phyloP scores from a whole-genome alignment of 1,140 invertebrate species.

The Cotesia typhae region DNA sequence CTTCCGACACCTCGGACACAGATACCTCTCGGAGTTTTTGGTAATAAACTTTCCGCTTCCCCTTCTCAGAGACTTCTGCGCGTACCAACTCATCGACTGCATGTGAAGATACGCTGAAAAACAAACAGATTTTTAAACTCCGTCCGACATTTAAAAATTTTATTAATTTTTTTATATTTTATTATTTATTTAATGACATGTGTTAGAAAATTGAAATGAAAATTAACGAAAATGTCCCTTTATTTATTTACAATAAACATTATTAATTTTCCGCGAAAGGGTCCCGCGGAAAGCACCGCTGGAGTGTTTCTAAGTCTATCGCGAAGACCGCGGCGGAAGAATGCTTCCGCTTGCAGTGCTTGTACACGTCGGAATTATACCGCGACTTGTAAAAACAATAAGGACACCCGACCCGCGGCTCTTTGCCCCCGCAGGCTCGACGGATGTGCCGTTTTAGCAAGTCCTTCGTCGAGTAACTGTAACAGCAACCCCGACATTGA shows the following conservation, averaged over 20 bases:
- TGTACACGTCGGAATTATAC: conserved; percentile 22
- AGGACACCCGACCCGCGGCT: conserved; percentile 9
- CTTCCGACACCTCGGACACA: conserved; percentile 40
- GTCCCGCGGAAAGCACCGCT: conserved; percentile 3
- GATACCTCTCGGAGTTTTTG: conserved; percentile 54
- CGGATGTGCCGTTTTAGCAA: conserved; percentile 63
- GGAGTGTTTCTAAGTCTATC: neutral
- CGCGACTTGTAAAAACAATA: conserved; percentile 16
- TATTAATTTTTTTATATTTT: too few relatives aligned
- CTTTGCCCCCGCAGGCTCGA: conserved; percentile 41
- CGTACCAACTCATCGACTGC: conserved; percentile 6
- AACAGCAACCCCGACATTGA: conserved; percentile 59
- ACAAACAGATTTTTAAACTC: neutral
- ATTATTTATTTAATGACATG: too few relatives aligned
- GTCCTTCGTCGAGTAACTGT: conserved; percentile 59
- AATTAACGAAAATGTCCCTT: too few relatives aligned
- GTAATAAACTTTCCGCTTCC: conserved; percentile 18
- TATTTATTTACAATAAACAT: too few relatives aligned
- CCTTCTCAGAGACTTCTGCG: neutral
- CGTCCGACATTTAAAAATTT: too few relatives aligned
- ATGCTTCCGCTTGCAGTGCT: conserved; percentile 15
- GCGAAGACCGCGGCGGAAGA: neutral
- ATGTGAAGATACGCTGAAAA: conserved; percentile 18
- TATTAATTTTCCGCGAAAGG: too few relatives aligned
- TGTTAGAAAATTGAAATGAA: too few relatives aligned